Evolutionary conservation across 2,797 vertebrate species (phyloP).

Genomic region (Propithecus perrieri): DNA sequence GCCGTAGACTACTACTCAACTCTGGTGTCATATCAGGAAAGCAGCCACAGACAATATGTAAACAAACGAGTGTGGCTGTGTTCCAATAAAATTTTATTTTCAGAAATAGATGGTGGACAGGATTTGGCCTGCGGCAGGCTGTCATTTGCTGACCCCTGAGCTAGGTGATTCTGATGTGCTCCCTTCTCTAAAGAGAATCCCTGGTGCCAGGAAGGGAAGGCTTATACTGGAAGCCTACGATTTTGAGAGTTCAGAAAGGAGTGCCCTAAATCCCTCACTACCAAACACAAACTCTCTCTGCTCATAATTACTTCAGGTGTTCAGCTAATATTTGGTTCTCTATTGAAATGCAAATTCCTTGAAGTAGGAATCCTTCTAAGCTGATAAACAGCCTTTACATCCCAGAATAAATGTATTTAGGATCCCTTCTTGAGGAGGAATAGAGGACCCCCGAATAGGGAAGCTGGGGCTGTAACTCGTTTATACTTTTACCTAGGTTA

Average conservation of each 20-base stretch:
- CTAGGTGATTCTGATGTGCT: background rate
- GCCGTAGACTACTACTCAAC: background rate
- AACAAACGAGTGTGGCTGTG: background rate
- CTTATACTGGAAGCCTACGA: background rate
- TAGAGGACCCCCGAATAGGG: background rate
- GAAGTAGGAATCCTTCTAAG: constrained; percentile 21
- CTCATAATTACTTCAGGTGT: constrained; percentile 32
- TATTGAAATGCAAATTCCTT: constrained; percentile 29
- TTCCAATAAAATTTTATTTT: background rate
- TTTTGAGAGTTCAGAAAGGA: constrained; percentile 6
- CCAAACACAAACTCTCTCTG: background rate
- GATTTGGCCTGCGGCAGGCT: background rate
- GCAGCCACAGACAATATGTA: background rate
- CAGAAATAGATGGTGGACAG: background rate
- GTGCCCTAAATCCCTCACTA: background rate
- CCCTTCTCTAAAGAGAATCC: background rate
- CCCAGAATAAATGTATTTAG: background rate
- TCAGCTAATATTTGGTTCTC: constrained; percentile 51
- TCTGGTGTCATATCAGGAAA: background rate
- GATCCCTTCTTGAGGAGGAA: background rate
- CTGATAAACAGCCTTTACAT: constrained; percentile 4
- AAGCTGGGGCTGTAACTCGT: background rate
- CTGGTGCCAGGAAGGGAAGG: background rate
- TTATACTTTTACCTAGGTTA: background rate
- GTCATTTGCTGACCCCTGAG: background rate